Conservation (phyloP, 1,140 invertebrate genomes). For the Caerostris darwini region DNA sequence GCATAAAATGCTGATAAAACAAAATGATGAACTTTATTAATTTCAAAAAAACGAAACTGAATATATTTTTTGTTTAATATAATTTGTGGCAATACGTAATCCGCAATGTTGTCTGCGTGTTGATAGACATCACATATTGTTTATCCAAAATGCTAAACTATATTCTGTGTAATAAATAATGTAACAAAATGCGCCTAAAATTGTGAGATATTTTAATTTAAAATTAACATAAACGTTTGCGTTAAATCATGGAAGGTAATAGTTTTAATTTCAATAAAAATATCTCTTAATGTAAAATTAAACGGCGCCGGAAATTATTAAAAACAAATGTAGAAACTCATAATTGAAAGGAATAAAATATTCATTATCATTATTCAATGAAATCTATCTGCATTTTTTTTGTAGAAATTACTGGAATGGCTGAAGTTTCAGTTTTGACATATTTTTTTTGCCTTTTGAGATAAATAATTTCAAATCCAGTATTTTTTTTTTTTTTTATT, state of each 20-base stretch:
- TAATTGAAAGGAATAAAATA: not conserved
- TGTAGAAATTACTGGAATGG: too few species aligned
- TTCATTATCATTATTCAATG: too few species aligned
- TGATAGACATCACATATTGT: conserved; percentile 28
- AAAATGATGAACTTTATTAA: too few species aligned
- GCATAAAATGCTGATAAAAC: too few species aligned
- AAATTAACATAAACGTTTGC: not conserved
- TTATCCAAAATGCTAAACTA: conserved; percentile 1
- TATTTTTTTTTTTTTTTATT: too few species aligned
- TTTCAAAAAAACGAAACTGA: too few species aligned
- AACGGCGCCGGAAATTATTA: not conserved
- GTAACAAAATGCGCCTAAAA: conserved; percentile 22
- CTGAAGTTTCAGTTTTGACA: too few species aligned
- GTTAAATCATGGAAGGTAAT: conserved; percentile 51
- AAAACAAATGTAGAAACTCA: not conserved
- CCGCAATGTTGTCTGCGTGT: conserved; percentile 41
- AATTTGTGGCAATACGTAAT: not conserved
- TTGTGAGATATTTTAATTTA: not conserved
- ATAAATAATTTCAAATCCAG: too few species aligned
- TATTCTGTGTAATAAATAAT: not conserved
- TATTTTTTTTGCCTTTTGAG: too few species aligned
- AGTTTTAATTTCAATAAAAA: not conserved
- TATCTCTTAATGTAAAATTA: not conserved
- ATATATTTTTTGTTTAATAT: too few species aligned
- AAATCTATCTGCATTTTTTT: too few species aligned